phyloP scores from a whole-genome alignment of 2,113 vertebrate species.

The Gallinago jamesoni region DNA sequence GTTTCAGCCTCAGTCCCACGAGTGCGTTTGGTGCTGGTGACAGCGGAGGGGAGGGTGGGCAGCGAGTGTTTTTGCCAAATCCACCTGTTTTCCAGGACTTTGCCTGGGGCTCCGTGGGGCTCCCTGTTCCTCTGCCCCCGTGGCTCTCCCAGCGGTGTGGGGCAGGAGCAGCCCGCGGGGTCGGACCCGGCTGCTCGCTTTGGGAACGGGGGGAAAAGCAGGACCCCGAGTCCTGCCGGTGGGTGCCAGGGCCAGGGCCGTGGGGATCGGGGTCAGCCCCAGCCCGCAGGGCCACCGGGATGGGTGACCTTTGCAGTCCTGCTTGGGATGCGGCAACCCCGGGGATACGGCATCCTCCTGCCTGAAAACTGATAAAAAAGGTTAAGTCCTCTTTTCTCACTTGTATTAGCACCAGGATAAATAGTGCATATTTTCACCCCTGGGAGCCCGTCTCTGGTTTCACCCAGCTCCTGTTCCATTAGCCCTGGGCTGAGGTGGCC shows the following conservation, averaged over 20 bases:
- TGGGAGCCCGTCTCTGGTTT: conserved; percentile 25
- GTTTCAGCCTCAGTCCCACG: rapidly evolving
- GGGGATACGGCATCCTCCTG: background rate
- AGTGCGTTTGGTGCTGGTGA: background rate
- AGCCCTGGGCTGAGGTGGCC: background rate
- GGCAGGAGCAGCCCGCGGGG: background rate
- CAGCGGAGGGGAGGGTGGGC: background rate
- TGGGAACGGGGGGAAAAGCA: background rate
- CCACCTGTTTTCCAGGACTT: background rate
- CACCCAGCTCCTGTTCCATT: conserved; percentile 10
- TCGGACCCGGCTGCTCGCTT: rapidly evolving
- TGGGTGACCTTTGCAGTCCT: background rate
- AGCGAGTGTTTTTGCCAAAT: background rate
- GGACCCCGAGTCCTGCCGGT: rapidly evolving
- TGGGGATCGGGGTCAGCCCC: background rate
- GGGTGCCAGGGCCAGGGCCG: rapidly evolving
- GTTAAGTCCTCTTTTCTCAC: background rate
- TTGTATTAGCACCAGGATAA: conserved; percentile 47
- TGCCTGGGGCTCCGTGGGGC: rapidly evolving
- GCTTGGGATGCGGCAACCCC: background rate
- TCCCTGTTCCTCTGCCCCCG: background rate
- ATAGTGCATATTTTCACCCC: conserved; percentile 16
- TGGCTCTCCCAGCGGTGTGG: rapidly evolving
- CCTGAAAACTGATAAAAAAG: conserved; percentile 1
- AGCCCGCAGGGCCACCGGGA: rapidly evolving